Percentiles rank a stretch among this genome's conserved stretches.
These are phyloP conservation scores for Diarsia brunnea DNA, from an alignment of 2,888 invertebrate genomes.

Conservation along the genomic window DNA sequence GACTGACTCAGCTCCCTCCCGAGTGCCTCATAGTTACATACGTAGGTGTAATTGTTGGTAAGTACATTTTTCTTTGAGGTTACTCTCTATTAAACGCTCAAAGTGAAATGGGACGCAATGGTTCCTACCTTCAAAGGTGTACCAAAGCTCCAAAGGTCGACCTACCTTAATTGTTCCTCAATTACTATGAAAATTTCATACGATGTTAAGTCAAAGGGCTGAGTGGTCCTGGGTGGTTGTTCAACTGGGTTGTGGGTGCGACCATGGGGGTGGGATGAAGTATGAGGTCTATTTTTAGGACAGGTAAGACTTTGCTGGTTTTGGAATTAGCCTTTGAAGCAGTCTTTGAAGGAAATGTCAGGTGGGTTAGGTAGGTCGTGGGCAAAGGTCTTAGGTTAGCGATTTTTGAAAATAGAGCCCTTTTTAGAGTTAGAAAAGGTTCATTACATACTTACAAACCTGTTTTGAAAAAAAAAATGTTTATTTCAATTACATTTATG, in stretches of 20 bases:
- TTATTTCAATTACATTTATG: not conserved
- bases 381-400: not conserved
- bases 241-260: conserved; percentile 37
- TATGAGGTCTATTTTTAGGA: conserved; percentile 10
- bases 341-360: not conserved
- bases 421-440: not conserved
- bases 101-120: conserved; percentile 89
- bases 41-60: conserved; percentile 89
- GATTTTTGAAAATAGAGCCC: not conserved
- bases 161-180: conserved; percentile 87
- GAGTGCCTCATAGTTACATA: conserved; percentile 89
- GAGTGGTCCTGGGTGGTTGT: conserved; percentile 63
- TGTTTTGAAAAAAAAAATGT: not conserved
- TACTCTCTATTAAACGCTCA: conserved; percentile 89
- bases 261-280: conserved; percentile 30
- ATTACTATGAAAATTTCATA: conserved; percentile 87
- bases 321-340: not conserved
- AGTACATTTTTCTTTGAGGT: conserved; percentile 91
- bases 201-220: conserved; percentile 80
- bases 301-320: conserved; percentile 4
- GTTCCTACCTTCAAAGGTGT: conserved; percentile 86
- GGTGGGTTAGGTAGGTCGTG: not conserved
- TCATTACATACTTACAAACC: too few species aligned
- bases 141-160: conserved; percentile 78
- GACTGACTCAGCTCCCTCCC: conserved; percentile 86